Base-by-base conservation (phyloP, 2,888 invertebrate species). In the Hirtodrosophila alboralis region DNA sequence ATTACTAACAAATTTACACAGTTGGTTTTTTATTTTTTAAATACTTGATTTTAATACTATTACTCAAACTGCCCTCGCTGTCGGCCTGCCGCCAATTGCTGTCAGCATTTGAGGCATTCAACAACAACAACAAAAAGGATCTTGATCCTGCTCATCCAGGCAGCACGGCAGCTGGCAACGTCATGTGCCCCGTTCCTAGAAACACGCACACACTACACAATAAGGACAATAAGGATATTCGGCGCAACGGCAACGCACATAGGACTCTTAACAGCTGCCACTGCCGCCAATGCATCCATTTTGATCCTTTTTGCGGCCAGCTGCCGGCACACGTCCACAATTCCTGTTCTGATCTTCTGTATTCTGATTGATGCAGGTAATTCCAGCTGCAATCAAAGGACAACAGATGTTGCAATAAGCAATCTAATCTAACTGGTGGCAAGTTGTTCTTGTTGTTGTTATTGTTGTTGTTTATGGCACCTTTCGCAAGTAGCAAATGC, bases 291-390 rank as follows among this genome's bases (percentile, higher is more conserved):
- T 66, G 74, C 67, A 31, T 51, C 26, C 23, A 26, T 43, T 63
- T 60, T 65, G 71, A 78, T 81, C 72, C 78, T 59, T 45, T n/a
- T 62, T 58, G 72, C 58, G 62, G 54, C 58, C 85, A 80, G 79
- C 79, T 83, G 79, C 73, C 58, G 86, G 79, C 79, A 80, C 79
- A 85, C 79, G 80, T 73, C 72, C 21, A 21, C 45, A 41, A 33
- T 76, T 28, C 16, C n/a, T 13, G 53, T 52, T 44, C 59, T 43
- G 67, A 57, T 60, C n/a, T n/a, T n/a, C n/a, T n/a, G n/a, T n/a
- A n/a, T n/a, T n/a, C 59, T 43, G 67, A 57, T 60, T 72, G 51
- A 36, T 18, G 52, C 77, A 76, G 74, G 74, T 80, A 66, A 14
- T 40, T 34, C 7, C 12, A 33, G 31, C 40, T 48, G 73, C 51